These are phyloP conservation scores for Donacobius atricapilla DNA, from an alignment of 2,113 vertebrate species.

Conservation along the genomic window DNA sequence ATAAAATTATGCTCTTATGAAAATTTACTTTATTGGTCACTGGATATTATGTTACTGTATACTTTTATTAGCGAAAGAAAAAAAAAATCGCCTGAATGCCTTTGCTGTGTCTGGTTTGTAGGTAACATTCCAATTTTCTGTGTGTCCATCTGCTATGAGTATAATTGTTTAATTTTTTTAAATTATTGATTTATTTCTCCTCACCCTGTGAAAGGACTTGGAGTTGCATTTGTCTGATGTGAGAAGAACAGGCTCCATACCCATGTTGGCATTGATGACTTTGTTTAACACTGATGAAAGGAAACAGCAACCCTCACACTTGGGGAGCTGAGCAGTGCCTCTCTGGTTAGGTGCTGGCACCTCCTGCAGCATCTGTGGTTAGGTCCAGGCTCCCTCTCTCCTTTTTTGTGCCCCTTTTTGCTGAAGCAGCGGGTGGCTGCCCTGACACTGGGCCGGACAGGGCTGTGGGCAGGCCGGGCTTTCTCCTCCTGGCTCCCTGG, in stretches of 20 bases:
- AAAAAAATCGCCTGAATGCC: background rate
- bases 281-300: background rate
- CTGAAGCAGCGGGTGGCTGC: background rate
- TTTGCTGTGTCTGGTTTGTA: background rate
- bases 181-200: background rate
- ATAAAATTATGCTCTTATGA: background rate
- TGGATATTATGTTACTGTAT: background rate
- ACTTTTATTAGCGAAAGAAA: background rate
- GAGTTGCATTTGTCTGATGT: background rate
- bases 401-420: background rate
- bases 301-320: background rate
- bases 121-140: background rate
- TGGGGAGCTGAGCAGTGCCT: no score
- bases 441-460: no score
- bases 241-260: background rate
- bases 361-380: background rate
- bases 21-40: background rate
- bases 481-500: background rate
- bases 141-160: background rate
- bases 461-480: background rate
- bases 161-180: background rate
- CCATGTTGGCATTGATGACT: background rate
- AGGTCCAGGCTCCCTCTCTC: background rate
- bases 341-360: fast-evolving
- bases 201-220: background rate